These are phyloP conservation scores for Camarhynchus parvulus DNA, from an alignment of 2,113 vertebrate species.

Conservation along the genomic window DNA sequence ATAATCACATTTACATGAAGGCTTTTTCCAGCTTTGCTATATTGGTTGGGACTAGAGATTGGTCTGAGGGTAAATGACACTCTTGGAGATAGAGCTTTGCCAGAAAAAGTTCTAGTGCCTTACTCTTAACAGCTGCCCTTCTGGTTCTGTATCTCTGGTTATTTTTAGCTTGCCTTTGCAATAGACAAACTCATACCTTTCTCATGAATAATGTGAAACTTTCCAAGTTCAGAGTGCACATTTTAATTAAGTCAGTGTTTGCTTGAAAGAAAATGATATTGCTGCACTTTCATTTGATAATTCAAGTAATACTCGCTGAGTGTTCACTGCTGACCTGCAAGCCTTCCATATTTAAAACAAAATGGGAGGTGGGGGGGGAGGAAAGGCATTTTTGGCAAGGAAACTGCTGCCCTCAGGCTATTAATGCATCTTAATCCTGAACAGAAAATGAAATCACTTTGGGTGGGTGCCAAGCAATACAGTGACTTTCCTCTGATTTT, in stretches of 20 bases:
- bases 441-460: conserved; percentile 77
- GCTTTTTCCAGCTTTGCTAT: not conserved
- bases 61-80: not conserved
- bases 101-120: conserved; percentile 23
- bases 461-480: conserved; percentile 69
- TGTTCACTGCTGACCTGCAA: conserved; percentile 48
- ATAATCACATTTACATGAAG: not conserved
- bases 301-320: conserved; percentile 34
- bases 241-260: conserved; percentile 67
- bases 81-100: not conserved
- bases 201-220: conserved; percentile 35
- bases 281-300: conserved; percentile 48
- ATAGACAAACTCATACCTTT: not conserved
- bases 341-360: conserved; percentile 44
- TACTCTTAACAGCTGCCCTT: not conserved
- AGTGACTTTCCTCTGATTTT: conserved; percentile 67
- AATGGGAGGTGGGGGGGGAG: not conserved
- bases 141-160: conserved; percentile 5
- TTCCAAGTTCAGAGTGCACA: conserved; percentile 39
- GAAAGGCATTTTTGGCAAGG: conserved; percentile 63
- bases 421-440: conserved; percentile 64
- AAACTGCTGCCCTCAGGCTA: conserved; percentile 61
- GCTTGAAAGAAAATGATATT: conserved; percentile 42
- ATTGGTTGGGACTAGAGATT: not conserved
- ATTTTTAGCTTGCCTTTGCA: conserved; percentile 63